These are phyloP conservation scores for Ellobium chinense DNA, from an alignment of 2,888 invertebrate genomes.

Conservation along the genomic window DNA sequence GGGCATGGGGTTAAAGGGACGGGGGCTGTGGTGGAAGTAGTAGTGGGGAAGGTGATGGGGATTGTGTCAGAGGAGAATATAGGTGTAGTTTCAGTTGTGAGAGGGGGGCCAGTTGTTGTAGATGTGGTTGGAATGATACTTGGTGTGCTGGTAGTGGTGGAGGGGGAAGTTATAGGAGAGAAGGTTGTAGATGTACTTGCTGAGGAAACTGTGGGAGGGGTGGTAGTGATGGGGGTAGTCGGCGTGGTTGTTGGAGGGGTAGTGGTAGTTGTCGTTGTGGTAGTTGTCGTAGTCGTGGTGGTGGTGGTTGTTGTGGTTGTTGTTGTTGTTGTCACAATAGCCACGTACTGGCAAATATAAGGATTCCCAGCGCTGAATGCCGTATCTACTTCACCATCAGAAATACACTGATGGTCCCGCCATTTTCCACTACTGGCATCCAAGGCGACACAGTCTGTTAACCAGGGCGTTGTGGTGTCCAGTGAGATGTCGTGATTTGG, in stretches of 20 bases:
- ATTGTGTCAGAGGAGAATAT: no score
- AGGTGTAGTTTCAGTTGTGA: neutral
- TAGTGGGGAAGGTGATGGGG: no score
- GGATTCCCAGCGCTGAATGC: neutral
- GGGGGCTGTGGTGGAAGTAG: no score
- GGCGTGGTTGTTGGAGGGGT: neutral
- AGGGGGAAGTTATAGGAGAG: neutral
- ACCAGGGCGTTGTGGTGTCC: no score
- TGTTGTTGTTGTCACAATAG: neutral
- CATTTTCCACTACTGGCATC: neutral
- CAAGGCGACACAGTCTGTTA: neutral
- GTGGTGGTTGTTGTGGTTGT: neutral
- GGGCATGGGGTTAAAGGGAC: no score
- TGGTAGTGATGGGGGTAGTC: neutral
- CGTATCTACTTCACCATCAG: no score
- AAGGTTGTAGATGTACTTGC: neutral
- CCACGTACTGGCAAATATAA: neutral
- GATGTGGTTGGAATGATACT: neutral
- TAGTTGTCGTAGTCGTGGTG: neutral
- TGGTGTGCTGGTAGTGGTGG: neutral
- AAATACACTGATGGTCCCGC: neutral
- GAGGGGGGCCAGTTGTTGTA: no score
- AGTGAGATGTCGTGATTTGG: neutral
- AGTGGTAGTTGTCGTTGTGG: neutral
- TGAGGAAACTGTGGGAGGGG: neutral